Conservation (phyloP, 2,888 invertebrate genomes). For the Nebria salina region DNA sequence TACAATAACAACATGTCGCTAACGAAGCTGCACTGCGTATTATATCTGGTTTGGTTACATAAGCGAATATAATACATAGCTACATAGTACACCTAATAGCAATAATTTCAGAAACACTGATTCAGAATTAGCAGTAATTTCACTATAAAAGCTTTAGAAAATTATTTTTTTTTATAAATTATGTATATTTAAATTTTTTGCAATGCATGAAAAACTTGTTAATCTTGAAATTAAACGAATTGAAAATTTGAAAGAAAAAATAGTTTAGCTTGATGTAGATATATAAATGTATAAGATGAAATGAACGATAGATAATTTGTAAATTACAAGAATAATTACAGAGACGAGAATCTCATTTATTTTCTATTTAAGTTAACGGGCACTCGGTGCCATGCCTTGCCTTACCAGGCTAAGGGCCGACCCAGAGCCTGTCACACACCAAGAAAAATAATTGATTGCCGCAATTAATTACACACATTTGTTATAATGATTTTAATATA, state of each 20-base stretch:
- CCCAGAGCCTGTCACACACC: neutral
- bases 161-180: too few species aligned
- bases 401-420: neutral
- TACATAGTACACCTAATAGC: neutral
- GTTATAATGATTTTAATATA: slow-evolving; percentile 10
- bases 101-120: too few species aligned
- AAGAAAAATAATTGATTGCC: slow-evolving; percentile 2
- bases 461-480: slow-evolving; percentile 11
- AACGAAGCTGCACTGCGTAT: neutral
- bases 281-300: neutral
- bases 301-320: slow-evolving; percentile 34
- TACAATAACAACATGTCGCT: slow-evolving; percentile 1
- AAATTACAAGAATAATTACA: slow-evolving; percentile 35
- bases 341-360: slow-evolving; percentile 35
- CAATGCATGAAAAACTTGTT: too few species aligned
- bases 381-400: neutral
- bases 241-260: neutral
- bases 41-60: neutral
- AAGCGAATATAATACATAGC: neutral
- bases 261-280: neutral
- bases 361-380: slow-evolving; percentile 2
- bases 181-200: too few species aligned
- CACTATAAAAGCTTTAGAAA: too few species aligned
- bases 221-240: too few species aligned
- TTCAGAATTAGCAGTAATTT: too few species aligned